These are phyloP conservation scores for Hycleus phaleratus DNA, from an alignment of 1,140 invertebrate genomes.

Conservation along the genomic window DNA sequence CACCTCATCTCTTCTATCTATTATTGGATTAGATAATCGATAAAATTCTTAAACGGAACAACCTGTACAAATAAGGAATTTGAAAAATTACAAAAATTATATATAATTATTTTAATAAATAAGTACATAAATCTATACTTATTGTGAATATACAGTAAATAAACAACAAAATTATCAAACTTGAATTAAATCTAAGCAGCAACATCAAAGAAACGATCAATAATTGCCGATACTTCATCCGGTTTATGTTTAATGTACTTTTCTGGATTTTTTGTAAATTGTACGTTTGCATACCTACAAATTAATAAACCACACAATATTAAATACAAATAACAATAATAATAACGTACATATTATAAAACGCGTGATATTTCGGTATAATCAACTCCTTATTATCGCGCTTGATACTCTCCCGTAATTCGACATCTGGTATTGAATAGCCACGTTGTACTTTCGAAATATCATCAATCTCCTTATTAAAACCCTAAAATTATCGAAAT, in stretches of 20 bases:
- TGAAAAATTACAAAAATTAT: too few relatives aligned
- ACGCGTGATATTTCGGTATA: constrained; percentile 72
- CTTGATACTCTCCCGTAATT: constrained; percentile 75
- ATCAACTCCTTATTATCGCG: constrained; percentile 79
- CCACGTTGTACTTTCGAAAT: constrained; percentile 73
- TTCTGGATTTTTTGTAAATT: constrained; percentile 87
- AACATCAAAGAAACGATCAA: constrained; percentile 83
- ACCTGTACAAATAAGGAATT: too few relatives aligned
- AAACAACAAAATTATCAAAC: too few relatives aligned
- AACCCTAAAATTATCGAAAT: constrained; percentile 53
- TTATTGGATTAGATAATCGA: too few relatives aligned
- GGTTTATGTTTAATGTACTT: constrained; percentile 93
- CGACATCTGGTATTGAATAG: constrained; percentile 88
- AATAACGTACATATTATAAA: constrained; percentile 60
- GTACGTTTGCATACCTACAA: constrained; percentile 56
- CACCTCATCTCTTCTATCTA: too few relatives aligned
- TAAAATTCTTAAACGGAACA: too few relatives aligned
- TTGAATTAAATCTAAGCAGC: constrained; percentile 44
- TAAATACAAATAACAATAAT: background rate
- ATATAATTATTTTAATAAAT: too few relatives aligned
- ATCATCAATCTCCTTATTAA: constrained; percentile 94
- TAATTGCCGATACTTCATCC: constrained; percentile 66
- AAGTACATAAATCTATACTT: too few relatives aligned
- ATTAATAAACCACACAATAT: background rate
- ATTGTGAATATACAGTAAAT: too few relatives aligned